These are phyloP conservation scores for Octodon degus DNA, from an alignment of 2,113 vertebrate genomes.

Conservation along the genomic window DNA sequence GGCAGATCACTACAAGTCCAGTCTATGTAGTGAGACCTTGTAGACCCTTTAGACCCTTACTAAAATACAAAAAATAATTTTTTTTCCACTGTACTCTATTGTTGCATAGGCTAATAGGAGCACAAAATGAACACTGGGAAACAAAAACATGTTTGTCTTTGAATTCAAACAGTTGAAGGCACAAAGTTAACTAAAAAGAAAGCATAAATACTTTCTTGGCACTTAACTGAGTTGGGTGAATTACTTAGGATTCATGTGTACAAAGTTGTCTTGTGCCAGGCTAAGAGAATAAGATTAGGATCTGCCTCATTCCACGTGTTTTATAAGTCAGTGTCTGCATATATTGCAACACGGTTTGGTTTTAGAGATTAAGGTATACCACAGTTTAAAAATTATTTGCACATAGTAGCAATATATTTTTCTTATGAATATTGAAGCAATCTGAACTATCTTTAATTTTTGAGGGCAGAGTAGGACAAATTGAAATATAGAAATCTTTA, in stretches of 20 bases:
- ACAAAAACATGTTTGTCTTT: conserved; percentile 22
- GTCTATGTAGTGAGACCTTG: too few relatives aligned
- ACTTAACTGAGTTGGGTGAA: background rate
- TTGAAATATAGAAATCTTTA: background rate
- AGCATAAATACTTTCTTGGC: background rate
- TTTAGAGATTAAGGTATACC: background rate
- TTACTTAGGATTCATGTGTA: background rate
- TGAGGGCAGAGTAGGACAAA: conserved; percentile 34
- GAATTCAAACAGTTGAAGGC: conserved; percentile 2
- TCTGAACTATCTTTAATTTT: conserved; percentile 51
- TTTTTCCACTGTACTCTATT: background rate
- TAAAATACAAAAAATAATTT: too few relatives aligned
- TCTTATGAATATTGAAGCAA: conserved; percentile 33
- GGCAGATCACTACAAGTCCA: too few relatives aligned
- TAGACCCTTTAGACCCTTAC: too few relatives aligned
- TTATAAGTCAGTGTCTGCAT: background rate
- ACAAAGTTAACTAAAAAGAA: background rate
- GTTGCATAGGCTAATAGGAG: background rate
- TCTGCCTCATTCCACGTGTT: background rate
- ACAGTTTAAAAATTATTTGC: conserved; percentile 45
- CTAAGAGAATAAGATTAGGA: background rate
- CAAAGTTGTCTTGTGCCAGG: background rate
- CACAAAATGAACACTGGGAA: background rate
- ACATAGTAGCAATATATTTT: conserved; percentile 24
- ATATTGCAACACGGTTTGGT: background rate